Evolutionary conservation across 2,797 vertebrate species (phyloP).

Genomic region (Parauchenoglanis punctatus): DNA sequence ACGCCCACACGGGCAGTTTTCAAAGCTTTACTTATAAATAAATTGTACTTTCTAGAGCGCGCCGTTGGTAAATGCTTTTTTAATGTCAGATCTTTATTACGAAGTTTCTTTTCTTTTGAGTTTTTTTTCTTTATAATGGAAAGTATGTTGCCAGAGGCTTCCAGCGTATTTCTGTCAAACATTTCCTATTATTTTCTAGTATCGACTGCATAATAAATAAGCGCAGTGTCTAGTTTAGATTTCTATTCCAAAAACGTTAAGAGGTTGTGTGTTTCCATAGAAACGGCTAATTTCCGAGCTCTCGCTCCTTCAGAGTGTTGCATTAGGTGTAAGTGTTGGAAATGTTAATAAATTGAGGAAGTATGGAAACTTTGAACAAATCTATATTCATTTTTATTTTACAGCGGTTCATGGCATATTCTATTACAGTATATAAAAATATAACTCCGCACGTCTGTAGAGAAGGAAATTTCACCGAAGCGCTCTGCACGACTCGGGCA

Average conservation of each 20-base stretch:
- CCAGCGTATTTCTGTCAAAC: neutral
- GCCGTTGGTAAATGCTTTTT: neutral
- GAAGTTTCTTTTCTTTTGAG: neutral
- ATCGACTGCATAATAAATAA: conserved; percentile 8
- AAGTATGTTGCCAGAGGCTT: neutral
- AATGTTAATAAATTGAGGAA: neutral
- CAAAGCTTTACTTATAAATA: neutral
- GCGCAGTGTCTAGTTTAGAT: neutral
- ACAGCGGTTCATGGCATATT: neutral
- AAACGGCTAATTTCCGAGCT: neutral
- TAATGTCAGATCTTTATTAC: neutral
- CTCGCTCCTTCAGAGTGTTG: neutral
- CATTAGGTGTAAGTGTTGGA: neutral
- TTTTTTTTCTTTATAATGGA: neutral
- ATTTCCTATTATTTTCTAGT: neutral
- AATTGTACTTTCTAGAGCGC: neutral
- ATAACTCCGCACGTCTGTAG: neutral
- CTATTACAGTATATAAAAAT: neutral
- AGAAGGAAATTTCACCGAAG: neutral
- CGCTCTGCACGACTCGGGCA: neutral
- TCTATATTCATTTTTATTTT: neutral
- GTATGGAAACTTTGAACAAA: no score
- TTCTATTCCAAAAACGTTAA: neutral
- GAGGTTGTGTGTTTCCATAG: neutral
- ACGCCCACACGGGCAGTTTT: neutral